These are phyloP conservation scores for Andrena minutula DNA, from an alignment of 2,888 invertebrate species.

Conservation along the genomic window DNA sequence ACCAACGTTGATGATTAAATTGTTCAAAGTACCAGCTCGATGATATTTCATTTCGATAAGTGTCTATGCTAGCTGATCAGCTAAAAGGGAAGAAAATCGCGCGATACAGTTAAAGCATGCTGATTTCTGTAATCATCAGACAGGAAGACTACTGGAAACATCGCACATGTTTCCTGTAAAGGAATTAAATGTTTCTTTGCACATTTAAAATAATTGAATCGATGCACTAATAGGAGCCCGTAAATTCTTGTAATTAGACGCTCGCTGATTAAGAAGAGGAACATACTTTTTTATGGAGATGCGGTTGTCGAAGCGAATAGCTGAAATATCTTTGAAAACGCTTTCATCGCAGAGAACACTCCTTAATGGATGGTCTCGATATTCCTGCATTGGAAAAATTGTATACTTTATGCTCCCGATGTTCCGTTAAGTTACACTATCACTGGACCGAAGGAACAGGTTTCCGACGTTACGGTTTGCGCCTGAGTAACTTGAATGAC, in stretches of 20 bases:
- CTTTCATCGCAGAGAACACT: neutral
- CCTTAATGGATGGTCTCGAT: neutral
- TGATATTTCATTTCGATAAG: constrained; percentile 30
- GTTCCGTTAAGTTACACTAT: constrained; percentile 62
- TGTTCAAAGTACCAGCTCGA: no score
- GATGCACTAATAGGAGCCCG: no score
- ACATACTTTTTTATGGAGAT: no score
- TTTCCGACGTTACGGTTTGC: constrained; percentile 51
- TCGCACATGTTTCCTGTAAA: neutral
- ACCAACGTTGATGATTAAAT: no score
- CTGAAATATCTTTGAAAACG: neutral
- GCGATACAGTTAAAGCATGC: constrained; percentile 6
- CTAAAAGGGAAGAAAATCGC: constrained; percentile 23
- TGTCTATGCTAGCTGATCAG: constrained; percentile 27
- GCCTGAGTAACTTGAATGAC: constrained; percentile 55
- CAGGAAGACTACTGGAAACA: neutral
- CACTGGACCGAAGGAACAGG: constrained; percentile 59
- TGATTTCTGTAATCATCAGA: constrained; percentile 29
- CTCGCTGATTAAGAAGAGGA: neutral
- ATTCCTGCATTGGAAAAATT: constrained; percentile 20
- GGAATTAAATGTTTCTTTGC: neutral
- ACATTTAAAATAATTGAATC: neutral
- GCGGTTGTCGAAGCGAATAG: no score
- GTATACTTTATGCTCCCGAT: constrained; percentile 22
- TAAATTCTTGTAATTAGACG: no score